These are phyloP conservation scores for Agrochola circellaris DNA, from an alignment of 2,888 invertebrate species.

Conservation along the genomic window DNA sequence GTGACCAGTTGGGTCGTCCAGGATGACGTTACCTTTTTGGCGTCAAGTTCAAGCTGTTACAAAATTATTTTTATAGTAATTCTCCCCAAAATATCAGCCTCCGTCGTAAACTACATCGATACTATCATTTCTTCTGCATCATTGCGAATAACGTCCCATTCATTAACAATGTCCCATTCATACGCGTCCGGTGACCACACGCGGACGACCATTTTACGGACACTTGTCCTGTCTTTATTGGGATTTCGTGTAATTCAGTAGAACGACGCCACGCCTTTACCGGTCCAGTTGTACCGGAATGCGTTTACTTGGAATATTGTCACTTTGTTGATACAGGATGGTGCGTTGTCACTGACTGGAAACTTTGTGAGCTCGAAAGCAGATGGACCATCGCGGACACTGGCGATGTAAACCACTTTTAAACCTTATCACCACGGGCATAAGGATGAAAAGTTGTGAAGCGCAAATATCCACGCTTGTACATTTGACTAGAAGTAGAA, in stretches of 20 bases:
- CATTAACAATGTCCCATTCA: constrained; percentile 68
- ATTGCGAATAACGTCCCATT: constrained; percentile 70
- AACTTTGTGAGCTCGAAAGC: background rate
- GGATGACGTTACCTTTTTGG: background rate
- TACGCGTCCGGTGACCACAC: constrained; percentile 85
- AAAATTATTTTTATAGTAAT: background rate
- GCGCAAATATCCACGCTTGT: no score
- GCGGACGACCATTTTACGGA: constrained; percentile 76
- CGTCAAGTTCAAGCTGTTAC: background rate
- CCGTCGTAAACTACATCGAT: constrained; percentile 36
- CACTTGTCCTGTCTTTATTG: constrained; percentile 77
- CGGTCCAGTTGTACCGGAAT: constrained; percentile 72
- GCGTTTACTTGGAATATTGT: constrained; percentile 81
- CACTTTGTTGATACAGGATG: constrained; percentile 67
- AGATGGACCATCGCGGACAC: no score
- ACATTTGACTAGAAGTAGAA: background rate
- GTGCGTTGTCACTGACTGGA: background rate
- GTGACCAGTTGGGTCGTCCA: background rate
- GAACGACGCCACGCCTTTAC: constrained; percentile 74
- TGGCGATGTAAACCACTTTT: no score
- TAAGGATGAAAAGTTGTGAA: no score
- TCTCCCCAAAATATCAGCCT: constrained; percentile 17
- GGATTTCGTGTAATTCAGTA: constrained; percentile 82
- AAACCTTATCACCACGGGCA: no score
- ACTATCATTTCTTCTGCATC: constrained; percentile 52